These are phyloP conservation scores for Syndactyla subalaris DNA, from an alignment of 2,797 vertebrate genomes.

Conservation along the genomic window DNA sequence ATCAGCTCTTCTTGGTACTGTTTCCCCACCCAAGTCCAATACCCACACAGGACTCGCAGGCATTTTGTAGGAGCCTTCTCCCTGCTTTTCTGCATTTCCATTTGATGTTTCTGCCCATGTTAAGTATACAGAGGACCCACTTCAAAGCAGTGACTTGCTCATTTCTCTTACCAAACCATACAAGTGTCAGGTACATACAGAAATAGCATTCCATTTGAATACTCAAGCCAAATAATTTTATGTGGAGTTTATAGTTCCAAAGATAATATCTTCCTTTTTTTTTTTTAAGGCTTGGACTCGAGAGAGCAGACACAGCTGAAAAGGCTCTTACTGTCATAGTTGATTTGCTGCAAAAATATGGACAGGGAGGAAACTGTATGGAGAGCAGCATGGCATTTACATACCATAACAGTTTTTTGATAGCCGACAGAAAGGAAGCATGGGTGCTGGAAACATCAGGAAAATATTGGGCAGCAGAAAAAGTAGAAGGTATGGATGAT, in stretches of 20 bases:
- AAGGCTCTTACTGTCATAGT: constrained; percentile 87
- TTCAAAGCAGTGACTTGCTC: background rate
- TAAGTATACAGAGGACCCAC: background rate
- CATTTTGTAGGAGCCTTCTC: background rate
- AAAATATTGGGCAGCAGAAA: constrained; percentile 95
- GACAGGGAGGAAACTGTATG: constrained; percentile 93
- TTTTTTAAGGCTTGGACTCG: constrained; percentile 89
- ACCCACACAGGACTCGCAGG: background rate
- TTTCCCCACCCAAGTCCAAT: background rate
- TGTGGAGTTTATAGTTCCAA: background rate
- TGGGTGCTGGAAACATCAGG: constrained; percentile 96
- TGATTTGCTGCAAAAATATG: constrained; percentile 88
- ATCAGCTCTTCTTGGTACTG: background rate
- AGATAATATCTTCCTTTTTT: constrained; percentile 44
- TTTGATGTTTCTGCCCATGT: background rate
- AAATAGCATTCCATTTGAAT: background rate
- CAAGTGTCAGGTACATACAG: background rate
- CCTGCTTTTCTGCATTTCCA: background rate
- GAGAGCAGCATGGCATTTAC: constrained; percentile 87
- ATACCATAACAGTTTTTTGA: constrained; percentile 98
- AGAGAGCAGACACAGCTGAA: constrained; percentile 91
- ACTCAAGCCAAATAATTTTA: background rate
- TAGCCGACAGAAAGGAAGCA: constrained; percentile 91
- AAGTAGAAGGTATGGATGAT: constrained; percentile 84
- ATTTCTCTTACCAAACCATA: background rate